Conservation (phyloP, 2,888 invertebrate species). For the Watsonalla cultraria region DNA sequence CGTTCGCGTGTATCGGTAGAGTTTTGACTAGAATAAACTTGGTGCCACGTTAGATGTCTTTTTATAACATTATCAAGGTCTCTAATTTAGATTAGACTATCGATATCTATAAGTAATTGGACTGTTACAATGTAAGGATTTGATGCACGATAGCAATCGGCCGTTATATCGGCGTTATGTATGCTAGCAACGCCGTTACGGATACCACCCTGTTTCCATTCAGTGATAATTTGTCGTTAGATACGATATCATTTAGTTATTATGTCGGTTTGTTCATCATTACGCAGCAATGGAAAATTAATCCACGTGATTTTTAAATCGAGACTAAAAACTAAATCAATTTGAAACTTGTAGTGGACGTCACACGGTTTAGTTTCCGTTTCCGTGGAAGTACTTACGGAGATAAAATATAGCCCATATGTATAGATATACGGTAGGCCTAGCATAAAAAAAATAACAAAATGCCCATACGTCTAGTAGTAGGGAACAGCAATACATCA, state of each 20-base stretch:
- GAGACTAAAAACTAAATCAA: no score
- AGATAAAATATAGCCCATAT: no score
- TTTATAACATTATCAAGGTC: constrained; percentile 23
- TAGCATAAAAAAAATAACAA: no score
- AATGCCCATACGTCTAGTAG: background rate
- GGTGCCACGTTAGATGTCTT: constrained; percentile 5
- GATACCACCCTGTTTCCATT: background rate
- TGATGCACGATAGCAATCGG: background rate
- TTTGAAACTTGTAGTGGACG: no score
- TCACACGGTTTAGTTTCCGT: no score
- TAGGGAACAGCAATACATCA: background rate
- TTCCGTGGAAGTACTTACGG: no score
- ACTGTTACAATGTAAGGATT: background rate
- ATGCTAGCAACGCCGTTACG: background rate
- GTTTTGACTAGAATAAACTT: constrained; percentile 11
- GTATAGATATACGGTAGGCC: no score
- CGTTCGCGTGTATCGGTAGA: constrained; percentile 5
- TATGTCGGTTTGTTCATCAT: no score
- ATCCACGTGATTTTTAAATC: no score
- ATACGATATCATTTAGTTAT: background rate
- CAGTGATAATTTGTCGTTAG: background rate
- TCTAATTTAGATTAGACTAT: constrained; percentile 9
- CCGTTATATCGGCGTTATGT: constrained; percentile 5
- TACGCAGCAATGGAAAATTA: no score
- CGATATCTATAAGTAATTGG: constrained; percentile 7